A percentile compares a stretch with the other conserved stretches of the same genome.
phyloP scores from a whole-genome alignment of 2,888 invertebrate species.

The Apodemia zela region DNA sequence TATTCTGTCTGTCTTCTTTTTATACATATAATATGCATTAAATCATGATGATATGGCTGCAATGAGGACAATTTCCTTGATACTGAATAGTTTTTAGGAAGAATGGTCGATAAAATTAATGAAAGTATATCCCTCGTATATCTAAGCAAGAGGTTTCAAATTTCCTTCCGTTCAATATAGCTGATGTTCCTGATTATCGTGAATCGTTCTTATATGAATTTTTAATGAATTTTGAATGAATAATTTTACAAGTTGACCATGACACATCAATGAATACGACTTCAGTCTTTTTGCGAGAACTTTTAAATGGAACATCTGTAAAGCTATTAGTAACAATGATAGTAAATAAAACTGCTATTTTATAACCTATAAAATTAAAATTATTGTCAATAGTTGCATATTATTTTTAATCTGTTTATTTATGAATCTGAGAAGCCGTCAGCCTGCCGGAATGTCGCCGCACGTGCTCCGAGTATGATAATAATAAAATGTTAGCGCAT shows the following conservation, averaged over 20 bases:
- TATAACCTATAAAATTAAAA: slow-evolving; percentile 12
- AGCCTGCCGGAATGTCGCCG: slow-evolving; percentile 68
- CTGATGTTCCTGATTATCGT: not conserved
- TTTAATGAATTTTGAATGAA: not conserved
- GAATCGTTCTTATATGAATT: not conserved
- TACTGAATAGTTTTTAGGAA: too few relatives aligned
- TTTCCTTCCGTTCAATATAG: not conserved
- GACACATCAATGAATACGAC: not conserved
- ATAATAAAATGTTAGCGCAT: slow-evolving; percentile 80
- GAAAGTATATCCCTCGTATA: not conserved
- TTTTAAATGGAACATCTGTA: slow-evolving; percentile 10
- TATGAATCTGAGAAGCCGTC: slow-evolving; percentile 44
- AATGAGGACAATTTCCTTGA: too few relatives aligned
- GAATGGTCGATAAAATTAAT: too few relatives aligned
- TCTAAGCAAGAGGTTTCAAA: not conserved
- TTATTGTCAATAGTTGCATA: slow-evolving; percentile 21
- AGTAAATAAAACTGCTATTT: slow-evolving; percentile 10
- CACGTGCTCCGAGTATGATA: slow-evolving; percentile 74
- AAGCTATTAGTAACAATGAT: slow-evolving; percentile 4
- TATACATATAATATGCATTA: too few relatives aligned
- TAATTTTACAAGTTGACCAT: slow-evolving; percentile 9
- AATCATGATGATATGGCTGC: too few relatives aligned
- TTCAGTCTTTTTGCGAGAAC: not conserved
- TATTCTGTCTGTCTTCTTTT: too few relatives aligned
- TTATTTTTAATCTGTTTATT: slow-evolving; percentile 29